Evolutionary conservation across 1,140 invertebrate species (phyloP).

Genomic region (Diachasma alloeum): DNA sequence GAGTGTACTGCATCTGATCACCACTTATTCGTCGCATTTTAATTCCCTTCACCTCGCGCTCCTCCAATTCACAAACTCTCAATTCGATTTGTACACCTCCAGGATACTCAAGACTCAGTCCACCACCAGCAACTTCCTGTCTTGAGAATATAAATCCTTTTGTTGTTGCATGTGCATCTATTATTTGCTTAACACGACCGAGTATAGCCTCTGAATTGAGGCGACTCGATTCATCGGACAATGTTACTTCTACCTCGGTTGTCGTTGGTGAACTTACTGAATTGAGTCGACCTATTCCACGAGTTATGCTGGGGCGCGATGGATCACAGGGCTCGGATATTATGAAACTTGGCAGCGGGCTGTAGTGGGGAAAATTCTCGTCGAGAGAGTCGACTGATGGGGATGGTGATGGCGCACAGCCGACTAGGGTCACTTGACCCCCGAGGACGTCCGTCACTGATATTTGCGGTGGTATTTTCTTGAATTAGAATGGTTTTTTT

Average conservation of each 20-base stretch:
- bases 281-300: slow-evolving; percentile 72
- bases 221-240: slow-evolving; percentile 83
- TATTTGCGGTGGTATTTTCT: slow-evolving; percentile 78
- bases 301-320: slow-evolving; percentile 80
- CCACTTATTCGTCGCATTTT: slow-evolving; percentile 92
- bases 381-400: slow-evolving; percentile 61
- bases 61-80: slow-evolving; percentile 80
- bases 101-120: slow-evolving; percentile 79
- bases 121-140: slow-evolving; percentile 58
- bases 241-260: slow-evolving; percentile 71
- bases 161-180: slow-evolving; percentile 80
- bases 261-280: slow-evolving; percentile 61
- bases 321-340: slow-evolving; percentile 77
- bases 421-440: slow-evolving; percentile 81
- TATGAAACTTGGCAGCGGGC: slow-evolving; percentile 70
- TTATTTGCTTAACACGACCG: slow-evolving; percentile 81
- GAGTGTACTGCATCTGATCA: slow-evolving; percentile 88
- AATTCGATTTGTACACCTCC: slow-evolving; percentile 89
- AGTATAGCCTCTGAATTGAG: slow-evolving; percentile 82
- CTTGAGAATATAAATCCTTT: slow-evolving; percentile 73
- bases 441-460: slow-evolving; percentile 89
- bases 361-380: slow-evolving; percentile 55
- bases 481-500: neutral
- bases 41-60: slow-evolving; percentile 81
- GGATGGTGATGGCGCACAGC: slow-evolving; percentile 68